Base-by-base conservation (phyloP, 2,797 vertebrate species). In the Malacoraja senta region DNA sequence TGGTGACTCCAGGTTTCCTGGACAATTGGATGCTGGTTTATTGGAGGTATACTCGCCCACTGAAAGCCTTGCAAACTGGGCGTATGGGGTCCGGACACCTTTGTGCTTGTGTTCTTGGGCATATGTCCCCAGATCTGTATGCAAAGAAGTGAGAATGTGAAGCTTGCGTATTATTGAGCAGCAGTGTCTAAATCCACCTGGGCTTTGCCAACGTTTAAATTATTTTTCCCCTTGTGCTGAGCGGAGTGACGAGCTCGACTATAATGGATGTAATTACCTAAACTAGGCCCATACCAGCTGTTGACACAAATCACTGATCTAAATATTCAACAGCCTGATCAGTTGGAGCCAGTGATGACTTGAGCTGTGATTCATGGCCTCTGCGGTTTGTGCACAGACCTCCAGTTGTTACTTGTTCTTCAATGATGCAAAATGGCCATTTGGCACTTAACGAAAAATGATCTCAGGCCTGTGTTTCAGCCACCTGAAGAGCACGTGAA, bases 181-280 rank as follows among this genome's bases (percentile, higher is more conserved):
- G 8, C 38, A 53, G 71, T 44, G 44, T 53, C 9, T 13, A 53
- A 92, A 8, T 68, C 68, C 71, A 58, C 65, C 68, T 76, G 90
- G 38, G 38, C 24, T 58, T 26, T 92, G 26, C 38, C 74, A 92
- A 53, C 12, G 21, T n/a, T 53, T 29, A 74, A 76, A 92, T 76
- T 29, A 92, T 72, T 58, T 92, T 91, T 38, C 58, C 44, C 90
- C 90, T 74, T 71, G 76, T 26, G 10, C 71, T 92, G 71, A 58
- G 68, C 12, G 71, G 90, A 74, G 29, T 74, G 53, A 76, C 74
- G 72, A 92, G 90, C 35, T 92, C 38, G 6, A 24, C 71, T 92
- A 21, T 74, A 92, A 92, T 74, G 90, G 71, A 53, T 76, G 90
- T 92, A 92, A 92, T 92, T 92, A 92, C 71, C 90, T 92, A 74